Conservation (phyloP, 2,888 invertebrate species). For the Apoda limacodes region DNA sequence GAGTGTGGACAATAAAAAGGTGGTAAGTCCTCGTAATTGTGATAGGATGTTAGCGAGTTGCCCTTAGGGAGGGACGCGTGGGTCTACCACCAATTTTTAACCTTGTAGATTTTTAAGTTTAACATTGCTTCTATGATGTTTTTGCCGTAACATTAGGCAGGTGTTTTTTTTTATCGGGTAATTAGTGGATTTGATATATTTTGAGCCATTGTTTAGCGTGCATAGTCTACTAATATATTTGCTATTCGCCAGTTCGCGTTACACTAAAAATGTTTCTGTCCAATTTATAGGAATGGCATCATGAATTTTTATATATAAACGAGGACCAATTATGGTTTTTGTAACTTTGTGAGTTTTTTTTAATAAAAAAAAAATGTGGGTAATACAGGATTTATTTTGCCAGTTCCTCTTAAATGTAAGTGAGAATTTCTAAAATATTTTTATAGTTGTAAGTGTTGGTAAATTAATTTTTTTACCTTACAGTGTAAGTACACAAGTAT, state of each 20-base stretch:
- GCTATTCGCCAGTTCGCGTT: slow-evolving; percentile 52
- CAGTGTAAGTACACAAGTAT: slow-evolving; percentile 53
- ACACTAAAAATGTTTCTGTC: slow-evolving; percentile 49
- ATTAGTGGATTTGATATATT: slow-evolving; percentile 62
- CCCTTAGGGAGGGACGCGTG: slow-evolving; percentile 19
- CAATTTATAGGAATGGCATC: slow-evolving; percentile 61
- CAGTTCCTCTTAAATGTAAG: slow-evolving; percentile 69
- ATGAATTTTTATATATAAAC: slow-evolving; percentile 48
- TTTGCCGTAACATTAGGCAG: slow-evolving; percentile 43
- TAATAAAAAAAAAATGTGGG: slow-evolving; percentile 25
- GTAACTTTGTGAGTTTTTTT: slow-evolving; percentile 33
- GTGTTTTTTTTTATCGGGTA: slow-evolving; percentile 51
- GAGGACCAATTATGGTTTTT: slow-evolving; percentile 57
- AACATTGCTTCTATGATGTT: slow-evolving; percentile 50
- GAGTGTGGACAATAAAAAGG: slow-evolving; percentile 62
- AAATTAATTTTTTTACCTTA: slow-evolving; percentile 50
- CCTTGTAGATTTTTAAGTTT: slow-evolving; percentile 55
- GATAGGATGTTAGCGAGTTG: slow-evolving; percentile 39
- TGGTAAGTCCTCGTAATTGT: slow-evolving; percentile 47
- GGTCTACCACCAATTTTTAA: slow-evolving; percentile 44
- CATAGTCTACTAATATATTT: slow-evolving; percentile 65
- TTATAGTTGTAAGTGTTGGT: slow-evolving; percentile 65
- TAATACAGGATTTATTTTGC: slow-evolving; percentile 66
- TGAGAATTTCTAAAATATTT: slow-evolving; percentile 68
- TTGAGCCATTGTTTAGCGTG: slow-evolving; percentile 59